A percentile compares a stretch with the other conserved stretches of the same genome.
Conservation (phyloP, 2,113 vertebrate genomes). For the Thomomys bottae region DNA sequence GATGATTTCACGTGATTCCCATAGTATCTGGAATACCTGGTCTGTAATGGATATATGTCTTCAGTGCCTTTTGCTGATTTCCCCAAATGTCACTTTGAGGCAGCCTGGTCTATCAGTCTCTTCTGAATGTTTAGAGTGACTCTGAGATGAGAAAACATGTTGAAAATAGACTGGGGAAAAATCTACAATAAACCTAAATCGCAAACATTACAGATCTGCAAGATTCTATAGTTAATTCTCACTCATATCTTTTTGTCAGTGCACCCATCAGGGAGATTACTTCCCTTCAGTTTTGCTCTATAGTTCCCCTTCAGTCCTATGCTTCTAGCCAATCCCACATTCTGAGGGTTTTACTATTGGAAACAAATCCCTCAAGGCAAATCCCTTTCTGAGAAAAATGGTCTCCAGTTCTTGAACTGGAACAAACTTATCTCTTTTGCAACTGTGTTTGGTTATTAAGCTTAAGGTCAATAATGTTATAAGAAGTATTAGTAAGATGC, state of each 20-base stretch:
- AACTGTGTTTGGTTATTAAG: not conserved
- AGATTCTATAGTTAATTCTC: not conserved
- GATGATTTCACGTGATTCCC: not conserved
- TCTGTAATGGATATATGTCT: not conserved
- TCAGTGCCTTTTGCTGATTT: not conserved
- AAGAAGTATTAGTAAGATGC: not conserved
- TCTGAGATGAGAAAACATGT: not conserved
- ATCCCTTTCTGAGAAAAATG: not conserved
- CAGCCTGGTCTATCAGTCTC: not conserved
- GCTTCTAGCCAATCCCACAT: not conserved
- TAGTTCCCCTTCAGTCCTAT: not conserved
- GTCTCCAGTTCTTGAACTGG: slow-evolving; percentile 28
- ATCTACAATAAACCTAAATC: not conserved
- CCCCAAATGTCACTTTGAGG: not conserved
- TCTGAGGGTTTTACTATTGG: slow-evolving; percentile 35
- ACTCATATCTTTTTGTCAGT: not conserved
- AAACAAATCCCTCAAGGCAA: not conserved
- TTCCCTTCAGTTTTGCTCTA: not conserved
- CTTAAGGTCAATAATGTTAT: slow-evolving; percentile 37
- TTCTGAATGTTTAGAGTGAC: not conserved
- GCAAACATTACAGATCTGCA: not conserved
- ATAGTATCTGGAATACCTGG: not conserved
- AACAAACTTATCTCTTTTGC: slow-evolving; percentile 14
- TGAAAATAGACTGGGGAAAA: not conserved
- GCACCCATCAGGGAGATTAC: not conserved